Base-by-base conservation (phyloP, 2,113 vertebrate genomes). In the Charadrius vociferus region DNA sequence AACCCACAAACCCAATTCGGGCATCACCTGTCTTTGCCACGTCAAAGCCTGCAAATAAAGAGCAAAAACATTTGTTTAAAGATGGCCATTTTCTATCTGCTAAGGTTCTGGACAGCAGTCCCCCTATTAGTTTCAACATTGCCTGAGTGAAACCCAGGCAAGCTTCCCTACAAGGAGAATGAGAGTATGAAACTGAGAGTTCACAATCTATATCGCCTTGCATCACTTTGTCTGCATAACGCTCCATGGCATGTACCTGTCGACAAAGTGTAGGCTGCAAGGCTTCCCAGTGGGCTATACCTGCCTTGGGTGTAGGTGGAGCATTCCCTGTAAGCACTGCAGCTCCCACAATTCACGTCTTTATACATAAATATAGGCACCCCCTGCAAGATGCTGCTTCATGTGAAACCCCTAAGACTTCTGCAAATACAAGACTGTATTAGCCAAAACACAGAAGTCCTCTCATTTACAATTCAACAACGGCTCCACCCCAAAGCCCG, bases 11-110 rank as follows among this genome's bases (percentile, higher is more conserved):
- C n/a, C 99, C 99, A 63, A 99, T 99, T 53, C 99, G 99, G 37
- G 99, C 99, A 95, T 99, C 99, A 22, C 99, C 99, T 0, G 99
- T 99, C 98, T 99, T 99, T 22, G 99, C 99, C 61, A 99, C 99
- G 79, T 99, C 99, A 88, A 99, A 99, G 94, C 99, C 99, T 99
- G 86, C 80, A 95, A 92, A 85, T 20, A 52, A 82, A n/a, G 21
- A 91, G 56, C 18, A 90, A 72, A 92, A 79, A 41, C 32, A 50
- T 14, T n/a, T 1, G 4, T 86, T 74, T 72, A 19, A 72, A 75
- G 12, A 36, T 14, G 1, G 3, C 7, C 26, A 45, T 61, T 77
- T 90, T 61, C 36, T 37, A 12, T 29, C 23, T 79, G 59, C 22
- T 66, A 63, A 22, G 41, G 36, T 26, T 70, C 62, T 55, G 15